Evolutionary conservation across 2,888 invertebrate species (phyloP), one percentile per base, ranked within the genome.

Genomic region (Scaptomyza tumidula): DNA sequence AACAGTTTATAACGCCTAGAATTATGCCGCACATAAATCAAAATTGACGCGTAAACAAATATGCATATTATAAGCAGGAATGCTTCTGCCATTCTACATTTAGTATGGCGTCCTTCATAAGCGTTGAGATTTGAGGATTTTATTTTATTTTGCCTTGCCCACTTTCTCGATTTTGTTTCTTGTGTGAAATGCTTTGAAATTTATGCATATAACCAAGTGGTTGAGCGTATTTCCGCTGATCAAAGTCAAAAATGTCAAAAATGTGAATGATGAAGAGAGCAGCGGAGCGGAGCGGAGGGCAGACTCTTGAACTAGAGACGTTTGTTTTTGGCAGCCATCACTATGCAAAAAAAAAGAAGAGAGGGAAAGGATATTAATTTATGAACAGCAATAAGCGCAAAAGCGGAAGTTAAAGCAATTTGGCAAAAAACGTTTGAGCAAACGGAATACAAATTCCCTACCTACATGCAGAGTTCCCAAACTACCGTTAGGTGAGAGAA

Each of bases 1-100:
- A 77, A 84, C 85, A 80, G 87, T 86, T 88, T 84, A 86, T 70
- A 84, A 68, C 85, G 85, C 89, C 81, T 72, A 70, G 78, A 86
- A 84, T 72, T 84, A 88, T 88, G 78, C 87, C 87, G 62, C 65
- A 74, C 81, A 86, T 83, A 80, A 84, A 88, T 88, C 83, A 84
- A 88, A 88, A 84, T 86, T 88, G 83, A 85, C 85, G 70, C 67
- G 61, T 68, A 80, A 78, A 81, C 79, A 85, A 78, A 87, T 73
- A 84, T 71, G 46, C 50, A 54, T 33, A 54, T 45, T 14, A 13
- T 31, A 29, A 39, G 19, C 3, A 24, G 13, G 37, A 2, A 1
- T 19, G 11, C 16, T 29, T 13, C 13, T 6, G 5, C 27, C 9
- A 29, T 13, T n/a, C n/a, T n/a, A 33, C 16, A 31, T 29, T 6